phyloP scores from a whole-genome alignment of 2,888 invertebrate genomes.

The Pristionchus entomophagus region DNA sequence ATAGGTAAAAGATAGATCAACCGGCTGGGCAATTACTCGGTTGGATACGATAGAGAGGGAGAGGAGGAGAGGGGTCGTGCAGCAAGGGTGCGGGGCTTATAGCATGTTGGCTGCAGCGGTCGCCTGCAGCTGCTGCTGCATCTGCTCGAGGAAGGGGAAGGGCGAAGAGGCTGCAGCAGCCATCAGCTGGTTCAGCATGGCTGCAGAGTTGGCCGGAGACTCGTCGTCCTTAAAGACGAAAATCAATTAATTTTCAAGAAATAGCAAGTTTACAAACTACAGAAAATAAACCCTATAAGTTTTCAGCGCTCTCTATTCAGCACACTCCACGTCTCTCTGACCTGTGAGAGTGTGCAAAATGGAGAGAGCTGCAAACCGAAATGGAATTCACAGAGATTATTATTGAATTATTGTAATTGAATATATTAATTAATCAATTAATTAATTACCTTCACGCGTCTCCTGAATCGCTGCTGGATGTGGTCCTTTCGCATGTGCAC shows the following conservation, averaged over 20 bases:
- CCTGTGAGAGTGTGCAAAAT: too few species aligned
- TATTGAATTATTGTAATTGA: too few species aligned
- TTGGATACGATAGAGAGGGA: neutral
- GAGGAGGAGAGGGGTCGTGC: neutral
- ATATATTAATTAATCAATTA: neutral
- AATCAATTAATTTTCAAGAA: neutral
- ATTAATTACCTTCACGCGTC: constrained; percentile 61
- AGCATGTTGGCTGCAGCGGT: neutral
- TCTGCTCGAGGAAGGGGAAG: constrained; percentile 59
- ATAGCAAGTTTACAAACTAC: too few species aligned
- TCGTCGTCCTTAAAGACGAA: constrained; percentile 46
- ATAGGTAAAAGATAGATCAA: constrained; percentile 19
- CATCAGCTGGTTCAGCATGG: constrained; percentile 44
- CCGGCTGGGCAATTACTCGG: constrained; percentile 4
- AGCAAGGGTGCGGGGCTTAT: neutral
- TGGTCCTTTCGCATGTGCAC: constrained; percentile 75
- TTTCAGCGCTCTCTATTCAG: too few species aligned
- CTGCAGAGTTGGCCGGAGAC: neutral
- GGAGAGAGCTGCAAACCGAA: too few species aligned
- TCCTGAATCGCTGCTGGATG: constrained; percentile 74
- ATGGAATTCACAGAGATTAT: too few species aligned
- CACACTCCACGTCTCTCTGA: too few species aligned
- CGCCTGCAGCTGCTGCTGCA: constrained; percentile 40
- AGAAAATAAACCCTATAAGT: too few species aligned
- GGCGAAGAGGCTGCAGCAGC: constrained; percentile 47